Base-by-base conservation (phyloP, 2,113 vertebrate species). In the Callipepla californica region DNA sequence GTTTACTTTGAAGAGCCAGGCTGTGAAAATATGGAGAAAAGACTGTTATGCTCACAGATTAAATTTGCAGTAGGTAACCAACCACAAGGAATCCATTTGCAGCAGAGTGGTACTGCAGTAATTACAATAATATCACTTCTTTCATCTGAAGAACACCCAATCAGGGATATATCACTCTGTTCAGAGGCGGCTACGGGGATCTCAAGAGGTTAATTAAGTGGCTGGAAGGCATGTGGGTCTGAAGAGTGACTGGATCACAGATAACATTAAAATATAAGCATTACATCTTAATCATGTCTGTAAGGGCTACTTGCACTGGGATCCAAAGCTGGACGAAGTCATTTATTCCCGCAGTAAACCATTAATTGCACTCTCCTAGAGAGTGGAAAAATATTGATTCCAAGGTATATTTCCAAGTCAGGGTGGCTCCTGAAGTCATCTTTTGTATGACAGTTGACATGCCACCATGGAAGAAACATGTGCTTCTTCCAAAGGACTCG, bases 1-100 rank as follows among this genome's bases (percentile, higher is more conserved):
- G 76, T 66, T 87, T 93, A 70, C 87, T 96, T 90, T 86, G 85
- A 94, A 94, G 69, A 93, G 34, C 65, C 47, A 70, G 68, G 61
- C 90, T 91, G 65, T 83, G 80, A 87, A 91, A 95, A 95, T 53
- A 89, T 28, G 44, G 76, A 48, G 76, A 69, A 34, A 82, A 95
- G 55, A 50, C 44, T 83, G 47, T 94, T 92, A 53, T 0, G 11
- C 20, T 58, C 32, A 14, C 1, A 5, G 38, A 80, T 75, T 80
- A 78, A 72, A 72, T 65, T 62, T 68, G 90, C 57, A 77, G 69
- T 90, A 81, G 77, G 84, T 80, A 82, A 82, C 67, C 17, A 69
- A 82, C 30, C 44, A 68, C 48, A 72, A 59, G 86, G 53, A 88
- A 80, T 19, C 57, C 30, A 19, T 78, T 75, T 87, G 55, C 79